Evolutionary conservation across 92 coral and sea anemone species (phyloP), one percentile per base, ranked within the genome.

Genomic region (Blastomussa wellsi): DNA sequence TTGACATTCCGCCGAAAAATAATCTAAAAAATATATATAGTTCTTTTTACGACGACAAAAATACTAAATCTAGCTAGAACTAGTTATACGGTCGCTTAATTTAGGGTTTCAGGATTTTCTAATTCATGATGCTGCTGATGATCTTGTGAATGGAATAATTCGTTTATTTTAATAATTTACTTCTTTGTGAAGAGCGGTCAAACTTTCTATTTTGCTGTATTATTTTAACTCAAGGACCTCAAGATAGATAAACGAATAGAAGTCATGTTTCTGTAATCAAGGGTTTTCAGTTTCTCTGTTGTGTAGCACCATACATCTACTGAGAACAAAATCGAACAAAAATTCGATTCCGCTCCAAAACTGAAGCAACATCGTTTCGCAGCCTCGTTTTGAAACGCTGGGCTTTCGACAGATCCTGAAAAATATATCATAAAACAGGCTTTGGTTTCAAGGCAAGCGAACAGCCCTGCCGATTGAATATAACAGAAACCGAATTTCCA

Each of bases 301-400:
- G 62, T 20, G n/a, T 55, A 7, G 20, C 62, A n/a, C n/a, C n/a
- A n/a, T n/a, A n/a, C n/a, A n/a, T n/a, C n/a, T n/a, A n/a, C n/a
- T n/a, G n/a, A n/a, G n/a, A n/a, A n/a, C n/a, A n/a, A n/a, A n/a
- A n/a, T n/a, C n/a, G n/a, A 57, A 7, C 65, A 57, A 55, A 55
- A 55, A 55, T 32, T 38, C 17, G 22, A 55, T 32, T 38, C 17
- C 49, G 6, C 52, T 38, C 77, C 20, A 35, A 78, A 37, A 12
- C 24, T n/a, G n/a, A 22, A 13, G 0, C 33, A 0, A n/a, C 17
- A 28, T n/a, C 52, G 51, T 11, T 80, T 44, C 41, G 35, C 76
- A 80, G 84, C 84, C 84, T 80, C 84, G 84, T 80, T 80, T 80
- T 67, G 44, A 65, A 79, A 79, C 83, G 8, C 19, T 28, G 33